These are phyloP conservation scores for Thymelicus sylvestris DNA, from an alignment of 2,888 invertebrate species.

Conservation along the genomic window DNA sequence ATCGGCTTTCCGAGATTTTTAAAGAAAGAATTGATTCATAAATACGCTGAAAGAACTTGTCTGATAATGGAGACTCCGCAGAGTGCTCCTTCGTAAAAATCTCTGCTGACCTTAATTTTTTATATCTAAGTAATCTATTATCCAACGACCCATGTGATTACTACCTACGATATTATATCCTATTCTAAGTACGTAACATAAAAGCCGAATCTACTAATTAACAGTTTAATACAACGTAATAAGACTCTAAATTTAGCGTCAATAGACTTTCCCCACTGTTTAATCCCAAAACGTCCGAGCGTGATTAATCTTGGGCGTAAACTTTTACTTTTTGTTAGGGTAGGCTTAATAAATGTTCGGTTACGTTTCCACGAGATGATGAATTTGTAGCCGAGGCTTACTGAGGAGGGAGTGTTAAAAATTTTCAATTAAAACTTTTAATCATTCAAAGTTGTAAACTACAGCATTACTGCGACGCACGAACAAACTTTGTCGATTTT, in stretches of 20 bases:
- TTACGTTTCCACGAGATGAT: slow-evolving; percentile 34
- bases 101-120: too few relatives aligned
- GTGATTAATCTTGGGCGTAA: slow-evolving; percentile 30
- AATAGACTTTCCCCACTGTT: slow-evolving; percentile 17
- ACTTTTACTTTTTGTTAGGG: slow-evolving; percentile 33
- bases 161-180: too few relatives aligned
- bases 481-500: slow-evolving; percentile 21
- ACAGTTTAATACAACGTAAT: slow-evolving; percentile 21
- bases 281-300: slow-evolving; percentile 26
- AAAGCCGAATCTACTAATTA: slow-evolving; percentile 2
- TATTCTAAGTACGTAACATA: not conserved
- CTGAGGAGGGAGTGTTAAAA: slow-evolving; percentile 21
- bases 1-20: too few relatives aligned
- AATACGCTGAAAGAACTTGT: too few relatives aligned
- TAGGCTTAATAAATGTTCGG: slow-evolving; percentile 38
- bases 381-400: slow-evolving; percentile 23
- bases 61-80: too few relatives aligned
- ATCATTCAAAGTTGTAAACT: slow-evolving; percentile 31
- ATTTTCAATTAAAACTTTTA: slow-evolving; percentile 38
- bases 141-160: too few relatives aligned
- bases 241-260: slow-evolving; percentile 17
- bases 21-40: too few relatives aligned
- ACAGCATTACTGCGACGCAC: slow-evolving; percentile 25
- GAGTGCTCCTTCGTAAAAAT: too few relatives aligned
- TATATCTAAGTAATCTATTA: too few relatives aligned